These are phyloP conservation scores for Euphonia xanthogaster DNA, from an alignment of 2,797 vertebrate species.

Conservation along the genomic window DNA sequence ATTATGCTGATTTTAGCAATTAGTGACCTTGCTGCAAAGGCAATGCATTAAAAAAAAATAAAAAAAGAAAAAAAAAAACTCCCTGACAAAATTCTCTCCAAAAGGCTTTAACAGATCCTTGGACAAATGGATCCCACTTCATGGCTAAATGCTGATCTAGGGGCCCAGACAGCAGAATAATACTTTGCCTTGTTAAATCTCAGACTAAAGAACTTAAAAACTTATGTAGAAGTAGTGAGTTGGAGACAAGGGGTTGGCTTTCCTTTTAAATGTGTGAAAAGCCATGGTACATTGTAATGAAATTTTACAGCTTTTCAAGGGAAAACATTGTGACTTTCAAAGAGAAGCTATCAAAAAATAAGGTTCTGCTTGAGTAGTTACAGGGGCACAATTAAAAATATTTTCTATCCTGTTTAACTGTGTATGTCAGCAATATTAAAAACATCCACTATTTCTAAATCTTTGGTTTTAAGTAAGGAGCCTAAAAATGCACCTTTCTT, in stretches of 20 bases:
- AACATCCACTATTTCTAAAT: not conserved
- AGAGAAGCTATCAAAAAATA: not conserved
- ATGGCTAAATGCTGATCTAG: not conserved
- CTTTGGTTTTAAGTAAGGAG: not conserved
- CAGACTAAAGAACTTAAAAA: not conserved
- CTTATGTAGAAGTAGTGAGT: fast-evolving
- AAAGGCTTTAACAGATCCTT: not conserved
- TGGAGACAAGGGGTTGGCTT: not conserved
- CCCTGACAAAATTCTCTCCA: not conserved
- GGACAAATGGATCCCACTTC: not conserved
- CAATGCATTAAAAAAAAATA: not conserved
- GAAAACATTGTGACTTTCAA: not conserved
- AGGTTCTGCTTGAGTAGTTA: not conserved
- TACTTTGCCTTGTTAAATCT: not conserved
- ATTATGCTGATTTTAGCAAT: not conserved
- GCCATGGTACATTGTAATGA: not conserved
- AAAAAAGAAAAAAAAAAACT: fast-evolving
- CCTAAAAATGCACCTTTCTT: not conserved
- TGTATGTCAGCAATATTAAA: not conserved
- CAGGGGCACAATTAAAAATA: not conserved
- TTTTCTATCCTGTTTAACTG: not conserved
- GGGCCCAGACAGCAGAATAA: not conserved
- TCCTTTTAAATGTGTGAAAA: not conserved
- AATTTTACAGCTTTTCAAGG: not conserved
- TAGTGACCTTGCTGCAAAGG: not conserved